Evolutionary conservation across 2,797 vertebrate genomes (phyloP), one percentile per base, ranked within the genome.

Genomic region (Brachyrhaphis roseni): DNA sequence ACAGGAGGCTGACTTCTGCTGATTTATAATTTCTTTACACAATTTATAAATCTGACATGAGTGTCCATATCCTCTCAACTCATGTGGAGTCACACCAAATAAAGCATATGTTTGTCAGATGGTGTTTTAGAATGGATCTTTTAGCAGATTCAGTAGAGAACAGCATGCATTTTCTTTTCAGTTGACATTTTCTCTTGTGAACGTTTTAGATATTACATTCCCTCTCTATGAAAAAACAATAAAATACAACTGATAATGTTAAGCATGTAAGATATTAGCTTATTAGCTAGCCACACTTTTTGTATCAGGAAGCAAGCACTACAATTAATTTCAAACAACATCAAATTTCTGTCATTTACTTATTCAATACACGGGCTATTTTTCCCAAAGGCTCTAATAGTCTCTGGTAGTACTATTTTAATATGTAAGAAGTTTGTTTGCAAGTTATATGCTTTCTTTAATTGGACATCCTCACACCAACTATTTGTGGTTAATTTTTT

Each of bases 31-130:
- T 20, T 11, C 74, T 86, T 80, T 68, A 85, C 76, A 80, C 74
- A 68, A 84, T 86, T 85, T 87, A 87, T 82, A 79, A 73, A 78
- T 76, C 71, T 51, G 78, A 86, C 81, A 36, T 46, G 36, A 80
- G 20, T 53, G 13, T 23, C 8, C 79, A 84, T 45, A 82, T 86
- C 77, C 78, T 81, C 77, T 47, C 26, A 82, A 36, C 34, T 59
- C 53, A 80, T 68, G 76, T 18, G 78, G 41, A 83, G 51, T 31
- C 23, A 55, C 57, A 53, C 8, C 55, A 82, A 74, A 83, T 47
- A 83, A 74, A 31, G 53, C 74, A 86, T 78, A 84, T 43, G 46
- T 11, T 46, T 57, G 34, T 57, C 78, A 84, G 49, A 85, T 84
- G 47, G 77, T 55, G 16, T 28, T 4, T 72, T 53, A 15, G 72